Evolutionary conservation across 2,113 vertebrate species (phyloP), one percentile per base, ranked within the genome.

Genomic region (Polyodon spathula): DNA sequence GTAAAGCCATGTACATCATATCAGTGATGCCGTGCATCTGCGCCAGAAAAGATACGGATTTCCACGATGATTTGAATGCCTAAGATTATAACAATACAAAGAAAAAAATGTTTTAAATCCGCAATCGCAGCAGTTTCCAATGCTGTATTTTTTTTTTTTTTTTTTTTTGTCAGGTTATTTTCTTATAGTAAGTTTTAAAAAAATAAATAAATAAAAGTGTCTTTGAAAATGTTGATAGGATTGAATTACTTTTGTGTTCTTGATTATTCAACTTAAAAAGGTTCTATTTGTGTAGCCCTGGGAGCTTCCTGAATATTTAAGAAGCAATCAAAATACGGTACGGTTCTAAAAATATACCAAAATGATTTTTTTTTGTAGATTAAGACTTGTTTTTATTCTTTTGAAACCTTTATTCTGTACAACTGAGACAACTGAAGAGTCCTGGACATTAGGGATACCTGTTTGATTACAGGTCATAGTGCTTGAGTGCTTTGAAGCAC

Each of bases 1-100:
- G 76, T 77, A 86, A 87, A 85, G 87, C 63, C 40, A 84, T 65
- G 80, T 86, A 88, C 86, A 74, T 87, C 82, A 81, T 89, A 90
- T 86, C 91, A 86, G 77, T 78, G 90, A 85, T 90, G 87, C 81
- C 66, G 60, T 79, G 87, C 62, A 59, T 76, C 82, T 58, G 75
- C 66, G 75, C 79, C 86, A 84, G 76, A 73, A 81, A 82, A 80
- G 80, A 86, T 75, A 76, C 75, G 75, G 83, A 81, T 81, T 87
- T 69, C 80, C 81, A 79, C 81, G 82, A 81, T 84, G 83, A 85
- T 74, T 79, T 83, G 82, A 86, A 77, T 76, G 79, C 71, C 76
- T 73, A 83, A 88, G 79, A 83, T 76, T 89, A 89, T 88, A 82
- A 88, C 83, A 84, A 50, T 60, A 37, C 59, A 43, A 60, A 43